Evolutionary conservation across 2,888 invertebrate genomes (phyloP).

Genomic region (Teinopalpus imperialis): DNA sequence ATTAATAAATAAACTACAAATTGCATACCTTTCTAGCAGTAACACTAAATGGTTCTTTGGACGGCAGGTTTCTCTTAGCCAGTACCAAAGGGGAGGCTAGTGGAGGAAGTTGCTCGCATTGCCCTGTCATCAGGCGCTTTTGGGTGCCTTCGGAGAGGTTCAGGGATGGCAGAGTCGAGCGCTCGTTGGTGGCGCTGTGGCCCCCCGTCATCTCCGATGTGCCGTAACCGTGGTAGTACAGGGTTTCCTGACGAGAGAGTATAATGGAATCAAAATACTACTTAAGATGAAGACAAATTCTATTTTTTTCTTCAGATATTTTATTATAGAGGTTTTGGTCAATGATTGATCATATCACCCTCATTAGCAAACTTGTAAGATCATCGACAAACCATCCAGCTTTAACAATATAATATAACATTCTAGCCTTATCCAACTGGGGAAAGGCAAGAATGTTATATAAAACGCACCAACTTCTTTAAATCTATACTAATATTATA

Average conservation of each 20-base stretch:
- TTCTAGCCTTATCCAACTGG: too few species aligned
- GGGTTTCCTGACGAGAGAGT: constrained; percentile 59
- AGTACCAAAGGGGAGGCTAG: constrained; percentile 70
- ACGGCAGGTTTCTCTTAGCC: constrained; percentile 48
- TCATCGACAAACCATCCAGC: too few species aligned
- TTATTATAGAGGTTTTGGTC: too few species aligned
- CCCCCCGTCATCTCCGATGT: constrained; percentile 69
- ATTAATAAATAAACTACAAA: background rate
- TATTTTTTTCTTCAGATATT: too few species aligned
- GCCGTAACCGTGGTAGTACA: constrained; percentile 73
- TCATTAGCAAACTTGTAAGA: too few species aligned
- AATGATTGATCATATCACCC: too few species aligned
- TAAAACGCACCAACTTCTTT: too few species aligned
- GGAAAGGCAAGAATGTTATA: too few species aligned
- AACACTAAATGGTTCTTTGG: constrained; percentile 54
- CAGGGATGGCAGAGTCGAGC: constrained; percentile 64
- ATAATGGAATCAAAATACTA: too few species aligned
- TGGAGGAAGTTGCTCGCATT: constrained; percentile 69
- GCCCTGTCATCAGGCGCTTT: constrained; percentile 56
- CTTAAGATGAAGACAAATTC: too few species aligned
- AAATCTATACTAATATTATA: too few species aligned
- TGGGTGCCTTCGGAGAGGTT: constrained; percentile 63
- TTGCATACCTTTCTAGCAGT: constrained; percentile 53
- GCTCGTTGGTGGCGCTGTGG: constrained; percentile 60
- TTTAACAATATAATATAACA: too few species aligned